Evolutionary conservation across 2,888 invertebrate genomes (phyloP).

Genomic region (Torymus aiolomorphi): DNA sequence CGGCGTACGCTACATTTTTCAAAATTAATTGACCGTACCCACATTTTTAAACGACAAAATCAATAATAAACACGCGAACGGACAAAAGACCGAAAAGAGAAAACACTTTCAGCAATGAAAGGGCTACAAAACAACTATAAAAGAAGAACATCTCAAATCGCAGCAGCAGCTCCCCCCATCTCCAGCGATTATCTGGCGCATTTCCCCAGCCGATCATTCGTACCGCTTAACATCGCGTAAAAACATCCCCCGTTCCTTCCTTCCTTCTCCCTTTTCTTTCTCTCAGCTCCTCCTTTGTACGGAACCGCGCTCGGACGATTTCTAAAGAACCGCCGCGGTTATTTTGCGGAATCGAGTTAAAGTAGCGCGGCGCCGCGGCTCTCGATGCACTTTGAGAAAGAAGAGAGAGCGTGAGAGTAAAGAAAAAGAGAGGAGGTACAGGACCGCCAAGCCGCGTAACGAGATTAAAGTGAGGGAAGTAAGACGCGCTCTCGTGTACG

Average conservation of each 20-base stretch:
- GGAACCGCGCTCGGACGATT: constrained; percentile 3
- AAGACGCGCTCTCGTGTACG: background rate
- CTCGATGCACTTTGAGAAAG: constrained; percentile 22
- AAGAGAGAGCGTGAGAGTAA: background rate
- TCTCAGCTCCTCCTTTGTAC: no score
- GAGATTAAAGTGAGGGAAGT: constrained; percentile 32
- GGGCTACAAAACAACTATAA: no score
- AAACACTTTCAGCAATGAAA: no score
- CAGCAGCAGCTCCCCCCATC: background rate
- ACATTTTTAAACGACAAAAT: no score
- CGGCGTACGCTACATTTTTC: no score
- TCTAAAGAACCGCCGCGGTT: constrained; percentile 20
- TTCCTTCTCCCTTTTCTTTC: no score
- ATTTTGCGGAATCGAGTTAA: constrained; percentile 42
- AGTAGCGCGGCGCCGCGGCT: constrained; percentile 3
- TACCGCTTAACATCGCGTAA: constrained; percentile 23
- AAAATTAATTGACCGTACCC: no score
- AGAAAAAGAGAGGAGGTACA: background rate
- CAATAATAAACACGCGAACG: no score
- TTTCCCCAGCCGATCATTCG: constrained; percentile 31
- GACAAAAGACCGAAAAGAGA: no score
- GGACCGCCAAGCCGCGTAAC: constrained; percentile 13
- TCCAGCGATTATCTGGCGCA: background rate
- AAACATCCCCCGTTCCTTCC: background rate
- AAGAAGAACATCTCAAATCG: background rate